Evolutionary conservation across 2,797 vertebrate genomes (phyloP).

Genomic region (Xiphorhynchus erythropygius): DNA sequence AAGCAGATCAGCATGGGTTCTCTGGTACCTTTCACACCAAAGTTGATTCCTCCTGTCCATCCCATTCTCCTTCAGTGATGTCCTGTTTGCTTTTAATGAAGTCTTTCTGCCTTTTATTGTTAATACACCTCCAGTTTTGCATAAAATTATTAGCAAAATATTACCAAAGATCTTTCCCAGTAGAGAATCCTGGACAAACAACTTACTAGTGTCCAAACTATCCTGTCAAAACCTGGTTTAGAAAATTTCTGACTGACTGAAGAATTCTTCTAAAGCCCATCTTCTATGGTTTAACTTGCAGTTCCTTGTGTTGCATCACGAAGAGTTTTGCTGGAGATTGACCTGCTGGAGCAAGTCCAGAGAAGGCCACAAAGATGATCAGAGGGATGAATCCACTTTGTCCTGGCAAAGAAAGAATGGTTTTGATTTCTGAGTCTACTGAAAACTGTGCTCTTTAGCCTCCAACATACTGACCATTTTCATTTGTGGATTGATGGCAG

Average conservation of each 20-base stretch:
- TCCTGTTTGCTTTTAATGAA: background rate
- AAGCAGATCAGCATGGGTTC: background rate
- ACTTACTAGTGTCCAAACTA: background rate
- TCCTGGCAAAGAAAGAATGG: background rate
- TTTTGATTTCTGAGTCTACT: background rate
- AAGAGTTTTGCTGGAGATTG: background rate
- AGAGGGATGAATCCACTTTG: too few relatives aligned
- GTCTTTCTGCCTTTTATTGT: background rate
- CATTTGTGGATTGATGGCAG: background rate
- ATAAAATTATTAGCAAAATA: background rate
- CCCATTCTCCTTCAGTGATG: background rate
- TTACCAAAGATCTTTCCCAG: background rate
- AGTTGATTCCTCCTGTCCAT: background rate
- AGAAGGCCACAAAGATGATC: background rate
- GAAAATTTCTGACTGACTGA: background rate
- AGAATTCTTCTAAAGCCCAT: background rate
- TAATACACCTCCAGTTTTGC: background rate
- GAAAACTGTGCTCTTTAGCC: background rate
- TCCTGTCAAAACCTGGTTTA: background rate
- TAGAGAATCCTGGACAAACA: background rate
- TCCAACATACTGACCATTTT: background rate
- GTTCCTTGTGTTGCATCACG: background rate
- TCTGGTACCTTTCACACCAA: background rate
- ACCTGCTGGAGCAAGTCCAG: background rate
- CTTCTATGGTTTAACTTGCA: background rate